phyloP scores from a whole-genome alignment of 2,113 vertebrate genomes.

The Nesogale talazaci region DNA sequence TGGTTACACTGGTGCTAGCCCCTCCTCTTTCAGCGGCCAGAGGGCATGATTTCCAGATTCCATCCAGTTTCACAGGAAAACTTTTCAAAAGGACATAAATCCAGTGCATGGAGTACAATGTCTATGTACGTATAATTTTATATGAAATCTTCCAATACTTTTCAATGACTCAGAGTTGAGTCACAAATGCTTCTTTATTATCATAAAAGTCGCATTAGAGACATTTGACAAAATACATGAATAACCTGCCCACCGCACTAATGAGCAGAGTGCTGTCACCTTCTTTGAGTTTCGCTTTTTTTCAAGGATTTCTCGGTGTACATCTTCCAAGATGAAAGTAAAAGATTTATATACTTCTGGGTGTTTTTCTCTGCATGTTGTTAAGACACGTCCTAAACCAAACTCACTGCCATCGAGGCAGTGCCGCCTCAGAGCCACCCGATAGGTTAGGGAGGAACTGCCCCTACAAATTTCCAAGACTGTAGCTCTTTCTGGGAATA shows the following conservation, averaged over 20 bases:
- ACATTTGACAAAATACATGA: constrained; percentile 4
- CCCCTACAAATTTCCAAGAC: too few species aligned
- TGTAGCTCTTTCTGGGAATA: too few species aligned
- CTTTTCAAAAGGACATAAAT: background rate
- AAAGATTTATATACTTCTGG: background rate
- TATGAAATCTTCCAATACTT: constrained; percentile 35
- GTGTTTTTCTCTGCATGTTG: background rate
- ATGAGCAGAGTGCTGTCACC: background rate
- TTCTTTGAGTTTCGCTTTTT: background rate
- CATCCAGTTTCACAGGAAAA: too few species aligned
- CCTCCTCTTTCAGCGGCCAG: background rate
- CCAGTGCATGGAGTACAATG: background rate
- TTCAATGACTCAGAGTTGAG: constrained; percentile 33
- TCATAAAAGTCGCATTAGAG: constrained; percentile 18
- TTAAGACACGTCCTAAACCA: background rate
- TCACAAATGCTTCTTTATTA: constrained; percentile 4
- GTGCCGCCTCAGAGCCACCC: too few species aligned
- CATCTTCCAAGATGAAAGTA: too few species aligned
- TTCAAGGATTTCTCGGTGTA: background rate
- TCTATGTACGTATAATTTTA: constrained; percentile 40
- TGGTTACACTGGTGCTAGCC: background rate
- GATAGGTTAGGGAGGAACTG: too few species aligned
- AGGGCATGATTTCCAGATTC: background rate
- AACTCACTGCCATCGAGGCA: too few species aligned
- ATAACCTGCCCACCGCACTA: background rate